Evolutionary conservation across 2,113 vertebrate genomes (phyloP).

Genomic region (Thunnus maccoyii): DNA sequence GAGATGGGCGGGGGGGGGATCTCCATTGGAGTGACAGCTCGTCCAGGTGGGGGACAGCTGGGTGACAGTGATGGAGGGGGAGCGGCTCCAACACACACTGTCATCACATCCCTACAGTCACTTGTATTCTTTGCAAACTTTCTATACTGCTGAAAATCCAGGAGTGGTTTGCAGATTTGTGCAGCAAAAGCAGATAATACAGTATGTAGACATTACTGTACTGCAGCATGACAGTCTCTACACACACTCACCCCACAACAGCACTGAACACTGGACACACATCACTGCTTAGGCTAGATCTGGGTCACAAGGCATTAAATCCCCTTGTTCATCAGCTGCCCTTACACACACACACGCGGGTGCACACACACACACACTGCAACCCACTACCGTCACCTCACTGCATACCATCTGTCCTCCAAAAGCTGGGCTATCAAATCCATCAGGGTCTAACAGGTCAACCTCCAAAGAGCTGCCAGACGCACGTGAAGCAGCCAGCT

Average conservation of each 20-base stretch:
- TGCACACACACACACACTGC: constrained; percentile 38
- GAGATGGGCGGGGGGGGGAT: neutral
- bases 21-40: constrained; percentile 59
- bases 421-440: constrained; percentile 78
- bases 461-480: constrained; percentile 57
- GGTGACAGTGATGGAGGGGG: constrained; percentile 68
- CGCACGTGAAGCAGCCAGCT: constrained; percentile 62
- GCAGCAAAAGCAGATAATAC: constrained; percentile 17
- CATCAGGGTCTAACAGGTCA: constrained; percentile 75
- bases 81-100: constrained; percentile 25
- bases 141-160: neutral
- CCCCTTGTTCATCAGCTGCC: constrained; percentile 75
- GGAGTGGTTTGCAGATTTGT: constrained; percentile 24
- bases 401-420: constrained; percentile 82
- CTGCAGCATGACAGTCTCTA: neutral
- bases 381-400: constrained; percentile 66
- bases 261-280: constrained; percentile 46
- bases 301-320: constrained; percentile 82
- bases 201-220: constrained; percentile 1
- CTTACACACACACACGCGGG: constrained; percentile 14
- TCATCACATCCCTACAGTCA: constrained; percentile 24
- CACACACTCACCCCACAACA: constrained; percentile 16
- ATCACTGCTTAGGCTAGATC: constrained; percentile 61
- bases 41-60: constrained; percentile 58
- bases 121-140: constrained; percentile 23